These are phyloP conservation scores for Lepidocyrtoides sp. DNA, from an alignment of 2,888 invertebrate species.

Conservation along the genomic window DNA sequence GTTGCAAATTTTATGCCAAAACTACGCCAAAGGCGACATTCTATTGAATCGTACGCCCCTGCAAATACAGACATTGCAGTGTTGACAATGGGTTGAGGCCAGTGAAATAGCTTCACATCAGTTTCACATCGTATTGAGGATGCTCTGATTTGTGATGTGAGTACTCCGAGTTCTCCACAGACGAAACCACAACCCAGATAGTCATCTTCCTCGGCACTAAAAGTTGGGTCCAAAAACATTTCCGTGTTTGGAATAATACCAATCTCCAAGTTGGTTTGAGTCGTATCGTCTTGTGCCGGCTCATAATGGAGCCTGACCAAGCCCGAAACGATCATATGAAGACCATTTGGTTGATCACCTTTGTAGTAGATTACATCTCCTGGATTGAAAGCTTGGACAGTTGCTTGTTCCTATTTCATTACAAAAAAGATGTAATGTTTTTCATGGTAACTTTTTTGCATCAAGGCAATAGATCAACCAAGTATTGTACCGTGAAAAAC, in stretches of 20 bases:
- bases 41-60: conserved; percentile 88
- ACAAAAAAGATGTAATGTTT: not conserved
- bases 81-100: conserved; percentile 86
- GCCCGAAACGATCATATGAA: conserved; percentile 87
- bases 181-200: conserved; percentile 89
- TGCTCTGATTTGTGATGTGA: conserved; percentile 89
- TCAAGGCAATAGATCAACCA: too few species aligned
- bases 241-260: conserved; percentile 89
- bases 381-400: conserved; percentile 86
- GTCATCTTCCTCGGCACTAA: conserved; percentile 88
- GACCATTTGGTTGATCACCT: conserved; percentile 86
- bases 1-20: conserved; percentile 89
- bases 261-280: conserved; percentile 86
- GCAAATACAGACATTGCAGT: conserved; percentile 86
- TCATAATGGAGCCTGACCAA: conserved; percentile 86
- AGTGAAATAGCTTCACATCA: conserved; percentile 87
- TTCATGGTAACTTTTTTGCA: too few species aligned
- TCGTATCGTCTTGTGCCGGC: conserved; percentile 86
- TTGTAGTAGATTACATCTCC: conserved; percentile 86
- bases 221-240: conserved; percentile 88
- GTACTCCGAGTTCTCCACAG: conserved; percentile 89
- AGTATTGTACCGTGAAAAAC: conserved; percentile 84
- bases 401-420: conserved; percentile 85
- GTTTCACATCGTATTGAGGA: conserved; percentile 89
- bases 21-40: conserved; percentile 89